These are phyloP conservation scores for Cyphomyrmex costatus DNA, from an alignment of 1,140 invertebrate genomes.

Conservation along the genomic window DNA sequence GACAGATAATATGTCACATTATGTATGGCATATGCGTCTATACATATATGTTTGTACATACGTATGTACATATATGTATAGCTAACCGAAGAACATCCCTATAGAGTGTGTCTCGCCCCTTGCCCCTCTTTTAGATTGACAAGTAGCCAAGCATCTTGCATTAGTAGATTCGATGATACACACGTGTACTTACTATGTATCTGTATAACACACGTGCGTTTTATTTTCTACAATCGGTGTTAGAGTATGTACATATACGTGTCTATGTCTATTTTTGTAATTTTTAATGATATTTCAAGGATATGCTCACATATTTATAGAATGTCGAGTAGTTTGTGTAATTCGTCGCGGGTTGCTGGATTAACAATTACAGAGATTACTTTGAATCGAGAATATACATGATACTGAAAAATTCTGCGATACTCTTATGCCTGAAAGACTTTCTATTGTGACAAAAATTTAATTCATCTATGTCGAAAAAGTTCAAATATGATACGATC, in stretches of 20 bases:
- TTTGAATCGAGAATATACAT: background rate
- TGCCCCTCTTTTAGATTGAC: constrained; percentile 63
- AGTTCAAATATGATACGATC: background rate
- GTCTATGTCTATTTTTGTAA: constrained; percentile 35
- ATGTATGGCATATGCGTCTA: constrained; percentile 29
- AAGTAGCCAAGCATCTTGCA: constrained; percentile 80
- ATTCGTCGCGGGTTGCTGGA: background rate
- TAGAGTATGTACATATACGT: constrained; percentile 31
- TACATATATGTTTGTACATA: background rate
- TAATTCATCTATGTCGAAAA: background rate
- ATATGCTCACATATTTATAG: constrained; percentile 17
- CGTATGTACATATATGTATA: background rate
- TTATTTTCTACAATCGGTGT: constrained; percentile 46
- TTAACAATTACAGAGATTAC: background rate
- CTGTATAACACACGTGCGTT: constrained; percentile 41
- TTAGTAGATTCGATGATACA: constrained; percentile 70
- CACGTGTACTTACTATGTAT: constrained; percentile 36
- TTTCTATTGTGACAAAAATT: background rate
- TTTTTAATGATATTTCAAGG: constrained; percentile 32
- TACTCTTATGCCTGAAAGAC: background rate
- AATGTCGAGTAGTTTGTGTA: background rate
- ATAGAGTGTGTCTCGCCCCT: constrained; percentile 28
- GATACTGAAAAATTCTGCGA: background rate
- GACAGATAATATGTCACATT: constrained; percentile 52
- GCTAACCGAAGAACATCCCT: constrained; percentile 29